phyloP scores from a whole-genome alignment of 2,888 invertebrate genomes.

The Heliconius erato region DNA sequence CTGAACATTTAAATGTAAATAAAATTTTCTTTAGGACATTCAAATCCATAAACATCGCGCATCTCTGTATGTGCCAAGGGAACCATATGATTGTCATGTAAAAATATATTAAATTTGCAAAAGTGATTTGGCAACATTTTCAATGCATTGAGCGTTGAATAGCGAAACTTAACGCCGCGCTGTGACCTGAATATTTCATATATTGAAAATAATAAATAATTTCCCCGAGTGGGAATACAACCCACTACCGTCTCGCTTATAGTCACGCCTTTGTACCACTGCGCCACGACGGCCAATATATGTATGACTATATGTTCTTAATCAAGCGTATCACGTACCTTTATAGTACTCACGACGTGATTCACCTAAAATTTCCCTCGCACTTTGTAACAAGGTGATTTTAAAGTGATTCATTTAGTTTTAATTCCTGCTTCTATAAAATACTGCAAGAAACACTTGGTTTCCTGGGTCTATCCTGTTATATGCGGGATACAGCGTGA shows the following conservation, averaged over 20 bases:
- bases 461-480: too few species aligned
- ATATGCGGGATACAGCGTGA: too few species aligned
- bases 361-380: conserved; percentile 42
- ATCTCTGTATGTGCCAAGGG: neutral
- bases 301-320: conserved; percentile 9
- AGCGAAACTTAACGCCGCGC: neutral
- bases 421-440: too few species aligned
- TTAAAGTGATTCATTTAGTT: too few species aligned
- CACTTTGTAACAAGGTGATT: conserved; percentile 30
- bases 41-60: neutral
- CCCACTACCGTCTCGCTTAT: neutral
- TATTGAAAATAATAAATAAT: too few species aligned
- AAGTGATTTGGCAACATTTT: neutral
- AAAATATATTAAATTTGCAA: too few species aligned
- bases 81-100: neutral
- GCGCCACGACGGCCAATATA: neutral
- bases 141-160: neutral
- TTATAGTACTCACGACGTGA: conserved; percentile 39
- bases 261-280: neutral
- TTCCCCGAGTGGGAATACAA: too few species aligned
- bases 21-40: neutral
- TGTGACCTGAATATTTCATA: too few species aligned
- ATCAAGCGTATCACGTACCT: conserved; percentile 30
- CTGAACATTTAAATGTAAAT: too few species aligned
- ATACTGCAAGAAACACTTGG: too few species aligned